Conservation (phyloP, 2,113 vertebrate species). For the Barnardius zonarius region DNA sequence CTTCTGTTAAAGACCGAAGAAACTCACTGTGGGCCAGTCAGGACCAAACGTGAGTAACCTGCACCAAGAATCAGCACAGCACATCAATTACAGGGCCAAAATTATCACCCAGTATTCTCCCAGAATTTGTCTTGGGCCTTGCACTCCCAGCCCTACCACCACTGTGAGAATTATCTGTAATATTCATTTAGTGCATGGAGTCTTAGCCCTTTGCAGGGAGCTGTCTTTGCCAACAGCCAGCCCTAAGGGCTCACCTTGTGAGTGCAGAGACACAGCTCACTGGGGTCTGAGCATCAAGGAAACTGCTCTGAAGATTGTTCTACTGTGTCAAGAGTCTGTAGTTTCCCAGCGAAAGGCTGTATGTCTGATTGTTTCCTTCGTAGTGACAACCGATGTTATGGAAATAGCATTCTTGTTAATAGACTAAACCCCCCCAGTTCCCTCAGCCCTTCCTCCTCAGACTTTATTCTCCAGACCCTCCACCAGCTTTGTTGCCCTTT, state of each 20-base stretch:
- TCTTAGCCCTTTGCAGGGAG: neutral
- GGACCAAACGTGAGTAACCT: neutral
- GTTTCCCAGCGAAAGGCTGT: neutral
- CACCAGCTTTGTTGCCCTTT: neutral
- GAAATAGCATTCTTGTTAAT: neutral
- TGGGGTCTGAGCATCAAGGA: fast-evolving
- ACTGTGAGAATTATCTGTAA: neutral
- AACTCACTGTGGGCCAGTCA: neutral
- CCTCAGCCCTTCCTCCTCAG: neutral
- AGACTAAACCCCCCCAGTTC: neutral
- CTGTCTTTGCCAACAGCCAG: neutral
- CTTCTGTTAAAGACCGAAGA: neutral
- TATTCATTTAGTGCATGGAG: neutral
- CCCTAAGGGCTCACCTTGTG: fast-evolving
- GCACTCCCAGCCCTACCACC: neutral
- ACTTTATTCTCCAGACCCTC: neutral
- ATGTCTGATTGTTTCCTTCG: neutral
- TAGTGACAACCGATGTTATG: neutral
- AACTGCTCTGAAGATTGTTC: neutral
- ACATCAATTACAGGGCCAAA: neutral
- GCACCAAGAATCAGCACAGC: neutral
- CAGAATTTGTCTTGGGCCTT: neutral
- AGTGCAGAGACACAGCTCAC: fast-evolving
- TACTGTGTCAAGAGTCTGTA: no score
- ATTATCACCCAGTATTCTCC: neutral